Percentiles rank a stretch among this genome's conserved stretches.
phyloP scores from a whole-genome alignment of 2,113 vertebrate genomes.

The Epinephelus moara region DNA sequence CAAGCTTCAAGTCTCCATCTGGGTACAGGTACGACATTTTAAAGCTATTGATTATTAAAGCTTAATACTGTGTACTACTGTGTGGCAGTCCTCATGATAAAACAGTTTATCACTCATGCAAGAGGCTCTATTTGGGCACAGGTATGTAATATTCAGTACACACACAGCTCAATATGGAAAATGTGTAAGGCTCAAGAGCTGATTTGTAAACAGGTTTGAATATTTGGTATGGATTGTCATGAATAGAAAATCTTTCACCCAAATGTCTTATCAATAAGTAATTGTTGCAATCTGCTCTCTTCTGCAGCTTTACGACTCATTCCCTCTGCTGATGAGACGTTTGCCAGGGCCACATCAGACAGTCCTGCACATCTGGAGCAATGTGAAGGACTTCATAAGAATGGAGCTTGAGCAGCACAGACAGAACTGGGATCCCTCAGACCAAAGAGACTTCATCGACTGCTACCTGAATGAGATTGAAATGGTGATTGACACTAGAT shows the following conservation, averaged over 20 bases:
- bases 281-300: neutral
- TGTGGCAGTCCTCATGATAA: neutral
- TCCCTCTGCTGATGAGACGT: conserved; percentile 78
- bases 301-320: conserved; percentile 78
- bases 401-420: conserved; percentile 78
- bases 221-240: neutral
- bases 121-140: neutral
- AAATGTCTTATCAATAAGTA: neutral
- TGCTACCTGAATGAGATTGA: conserved; percentile 86
- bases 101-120: neutral
- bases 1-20: conserved; percentile 66
- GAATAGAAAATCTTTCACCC: neutral
- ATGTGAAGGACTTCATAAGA: conserved; percentile 66
- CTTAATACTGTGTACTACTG: neutral
- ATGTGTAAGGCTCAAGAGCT: neutral
- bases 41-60: conserved; percentile 72
- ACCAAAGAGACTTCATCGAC: conserved; percentile 85
- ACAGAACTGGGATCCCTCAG: conserved; percentile 77
- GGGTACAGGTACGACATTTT: conserved; percentile 20
- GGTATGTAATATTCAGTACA: neutral
- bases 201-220: neutral
- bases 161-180: neutral
- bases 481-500: conserved; percentile 70
- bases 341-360: conserved; percentile 85
- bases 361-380: conserved; percentile 26